These are phyloP conservation scores for Salvelinus fontinalis DNA, from an alignment of 2,113 vertebrate species.

Conservation along the genomic window DNA sequence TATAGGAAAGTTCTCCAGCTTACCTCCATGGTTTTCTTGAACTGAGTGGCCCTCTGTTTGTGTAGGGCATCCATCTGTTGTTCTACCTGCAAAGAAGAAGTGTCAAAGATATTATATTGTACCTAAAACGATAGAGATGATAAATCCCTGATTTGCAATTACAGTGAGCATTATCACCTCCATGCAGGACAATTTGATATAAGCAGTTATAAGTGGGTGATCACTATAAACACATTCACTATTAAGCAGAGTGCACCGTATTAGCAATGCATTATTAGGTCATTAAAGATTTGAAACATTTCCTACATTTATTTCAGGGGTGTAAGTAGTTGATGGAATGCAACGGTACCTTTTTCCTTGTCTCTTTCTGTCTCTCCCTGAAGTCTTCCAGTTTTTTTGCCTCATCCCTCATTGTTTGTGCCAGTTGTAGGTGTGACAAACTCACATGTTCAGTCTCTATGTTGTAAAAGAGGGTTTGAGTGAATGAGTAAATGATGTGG, in stretches of 20 bases:
- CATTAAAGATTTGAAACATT: not conserved
- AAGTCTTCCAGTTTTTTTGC: slow-evolving; percentile 93
- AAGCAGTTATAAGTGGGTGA: too few species aligned
- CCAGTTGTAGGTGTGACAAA: slow-evolving; percentile 86
- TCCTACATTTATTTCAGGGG: not conserved
- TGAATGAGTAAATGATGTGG: not conserved
- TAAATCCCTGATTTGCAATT: not conserved
- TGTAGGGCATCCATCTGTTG: slow-evolving; percentile 86
- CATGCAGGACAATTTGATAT: too few species aligned
- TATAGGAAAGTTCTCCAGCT: slow-evolving; percentile 37
- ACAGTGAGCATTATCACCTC: too few species aligned
- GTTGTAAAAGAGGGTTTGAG: not conserved
- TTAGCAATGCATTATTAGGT: too few species aligned
- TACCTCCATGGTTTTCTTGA: slow-evolving; percentile 94
- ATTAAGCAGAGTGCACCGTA: too few species aligned
- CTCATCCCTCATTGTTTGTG: slow-evolving; percentile 86
- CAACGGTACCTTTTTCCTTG: slow-evolving; percentile 81
- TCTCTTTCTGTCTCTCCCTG: slow-evolving; percentile 87
- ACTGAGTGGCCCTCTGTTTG: slow-evolving; percentile 86
- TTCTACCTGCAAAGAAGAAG: slow-evolving; percentile 80
- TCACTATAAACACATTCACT: too few species aligned
- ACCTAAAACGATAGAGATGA: not conserved
- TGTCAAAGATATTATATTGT: not conserved
- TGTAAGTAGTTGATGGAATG: not conserved
- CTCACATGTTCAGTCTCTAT: slow-evolving; percentile 84